Evolutionary conservation across 2,888 invertebrate genomes (phyloP), one percentile per base, ranked within the genome.

Genomic region (Spilarctia lutea): DNA sequence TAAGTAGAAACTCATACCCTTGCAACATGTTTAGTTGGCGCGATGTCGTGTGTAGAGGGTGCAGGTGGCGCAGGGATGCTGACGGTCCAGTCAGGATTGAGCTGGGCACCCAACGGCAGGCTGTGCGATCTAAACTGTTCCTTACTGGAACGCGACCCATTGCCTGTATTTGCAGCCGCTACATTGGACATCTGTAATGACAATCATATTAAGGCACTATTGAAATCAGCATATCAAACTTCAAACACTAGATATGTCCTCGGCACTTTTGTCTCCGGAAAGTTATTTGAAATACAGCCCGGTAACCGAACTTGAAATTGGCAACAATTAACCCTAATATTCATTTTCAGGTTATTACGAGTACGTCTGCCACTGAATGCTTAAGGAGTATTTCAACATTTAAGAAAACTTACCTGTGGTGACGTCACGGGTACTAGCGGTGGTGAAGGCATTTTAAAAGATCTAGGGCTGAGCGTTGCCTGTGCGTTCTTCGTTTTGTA

Each of bases 41-140:
- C 42, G 63, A 93, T 79, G 72, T 89, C 91, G 30, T 79, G 89
- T 18, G 79, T 76, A 45, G 86, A 84, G 83, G 74, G 86, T 78
- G 69, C 81, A 65, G 75, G 80, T 74, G 73, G 85, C 73, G 88
- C 86, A 69, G 92, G 90, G 83, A 87, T 87, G 77, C 83, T 88
- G 75, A 95, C 92, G 75, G 85, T 84, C 96, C 96, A 94, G 81
- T 95, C 95, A 11, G 94, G 88, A 88, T 92, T 91, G 79, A 97
- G 91, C 85, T 96, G 96, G 71, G 96, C 94, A 87, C 96, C 97
- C 45, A 97, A 89, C 27, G 97, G 97, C 85, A 97, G 86, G 86
- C 97, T 97, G 90, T 96, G 96, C 78, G 97, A 97, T 65, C 97
- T 96, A 87, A 94, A 96, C 90, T 96, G 96, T 84, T 97, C 97